Evolutionary conservation across 2,113 vertebrate species (phyloP), one percentile per base, ranked within the genome.

Genomic region (Scatophagus argus): DNA sequence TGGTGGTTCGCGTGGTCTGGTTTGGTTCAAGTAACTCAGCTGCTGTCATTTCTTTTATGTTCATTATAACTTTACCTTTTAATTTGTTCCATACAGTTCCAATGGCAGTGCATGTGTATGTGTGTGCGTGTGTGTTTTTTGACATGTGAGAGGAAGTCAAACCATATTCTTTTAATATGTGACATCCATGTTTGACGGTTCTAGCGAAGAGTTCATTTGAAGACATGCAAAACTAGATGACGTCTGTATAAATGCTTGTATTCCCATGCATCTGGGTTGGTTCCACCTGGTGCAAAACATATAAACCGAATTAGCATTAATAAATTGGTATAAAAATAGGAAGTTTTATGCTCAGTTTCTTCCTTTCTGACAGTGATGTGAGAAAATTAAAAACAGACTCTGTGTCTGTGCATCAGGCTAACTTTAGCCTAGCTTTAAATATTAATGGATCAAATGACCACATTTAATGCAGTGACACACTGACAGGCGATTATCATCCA

Each of bases 161-260:
- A 43, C 4, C 11, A 6, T 41, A 25, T 59, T 69, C 36, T 54
- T 55, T 36, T 69, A 43, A 69, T 43, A 41, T 79, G 19, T 55
- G 5, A 32, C 38, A 4, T 39, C 12, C 39, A 44, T 60, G 38
- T 6, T 25, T 16, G 58, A 46, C 13, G 25, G 58, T 23, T n/a
- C 3, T 7, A n/a, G 19, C 32, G 44, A 54, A 58, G 10, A 43
- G n/a, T 59, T 55, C 2, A 52, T 52, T 47, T 46, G 2, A 65
- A 39, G 32, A 29, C 29, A n/a, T n/a, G n/a, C n/a, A n/a, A n/a
- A n/a, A n/a, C n/a, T n/a, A n/a, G n/a, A n/a, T n/a, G n/a, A n/a
- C n/a, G n/a, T n/a, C n/a, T n/a, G n/a, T n/a, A n/a, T n/a, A n/a
- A n/a, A n/a, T n/a, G n/a, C n/a, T n/a, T n/a, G n/a, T n/a, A n/a